These are phyloP conservation scores for Dorcus parallelipipedus DNA, from an alignment of 2,888 invertebrate species.

Conservation along the genomic window DNA sequence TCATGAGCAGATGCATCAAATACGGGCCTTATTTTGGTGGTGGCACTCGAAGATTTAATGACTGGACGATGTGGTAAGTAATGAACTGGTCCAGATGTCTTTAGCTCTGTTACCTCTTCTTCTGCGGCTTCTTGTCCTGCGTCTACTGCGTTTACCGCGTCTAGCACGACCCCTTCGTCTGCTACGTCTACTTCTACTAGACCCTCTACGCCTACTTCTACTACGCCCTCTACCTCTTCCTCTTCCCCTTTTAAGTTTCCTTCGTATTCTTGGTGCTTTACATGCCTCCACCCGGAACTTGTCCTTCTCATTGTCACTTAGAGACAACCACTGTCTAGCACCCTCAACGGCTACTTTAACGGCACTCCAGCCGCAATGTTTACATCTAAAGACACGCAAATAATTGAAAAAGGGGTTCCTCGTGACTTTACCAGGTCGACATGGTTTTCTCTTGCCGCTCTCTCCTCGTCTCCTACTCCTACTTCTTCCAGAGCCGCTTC, in stretches of 20 bases:
- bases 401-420: slow-evolving; percentile 39
- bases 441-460: background rate
- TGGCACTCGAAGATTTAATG: no score
- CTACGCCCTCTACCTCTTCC: slow-evolving; percentile 3
- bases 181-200: slow-evolving; percentile 8
- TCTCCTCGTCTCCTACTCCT: background rate
- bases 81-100: no score
- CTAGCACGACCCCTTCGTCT: slow-evolving; percentile 13
- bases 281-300: background rate
- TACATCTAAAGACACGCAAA: slow-evolving; percentile 32
- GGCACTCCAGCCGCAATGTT: slow-evolving; percentile 35
- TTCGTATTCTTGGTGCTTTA: background rate
- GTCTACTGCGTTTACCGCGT: slow-evolving; percentile 37
- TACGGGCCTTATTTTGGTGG: no score
- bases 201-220: slow-evolving; percentile 9
- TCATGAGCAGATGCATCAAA: no score
- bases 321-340: slow-evolving; percentile 35
- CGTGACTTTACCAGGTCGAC: slow-evolving; percentile 14
- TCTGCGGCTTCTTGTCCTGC: slow-evolving; percentile 37
- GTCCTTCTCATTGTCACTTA: slow-evolving; percentile 16
- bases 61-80: no score
- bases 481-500: background rate
- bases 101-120: no score
- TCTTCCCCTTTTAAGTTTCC: background rate
- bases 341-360: slow-evolving; percentile 37